Evolutionary conservation across 2,888 invertebrate species (phyloP).

Genomic region (Drosophila ochracea): DNA sequence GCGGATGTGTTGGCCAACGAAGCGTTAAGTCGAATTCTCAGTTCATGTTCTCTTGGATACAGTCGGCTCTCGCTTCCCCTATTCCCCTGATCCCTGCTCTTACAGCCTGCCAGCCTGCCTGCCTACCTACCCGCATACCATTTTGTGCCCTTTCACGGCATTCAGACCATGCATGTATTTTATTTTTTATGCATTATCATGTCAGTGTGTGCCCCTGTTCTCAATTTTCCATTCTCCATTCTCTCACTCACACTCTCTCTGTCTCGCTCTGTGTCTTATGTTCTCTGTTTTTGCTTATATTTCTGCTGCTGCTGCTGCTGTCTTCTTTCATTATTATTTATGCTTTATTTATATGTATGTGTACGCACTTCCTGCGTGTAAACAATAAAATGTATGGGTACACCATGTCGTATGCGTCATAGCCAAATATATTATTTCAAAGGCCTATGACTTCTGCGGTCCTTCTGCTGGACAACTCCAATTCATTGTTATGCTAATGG

Average conservation of each 20-base stretch:
- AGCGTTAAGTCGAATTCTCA: constrained; percentile 80
- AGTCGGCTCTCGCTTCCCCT: constrained; percentile 1
- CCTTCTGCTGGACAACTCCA: constrained; percentile 54
- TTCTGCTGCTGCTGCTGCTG: constrained; percentile 24
- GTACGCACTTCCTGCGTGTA: constrained; percentile 76
- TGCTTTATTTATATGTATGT: constrained; percentile 74
- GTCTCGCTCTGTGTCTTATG: background rate
- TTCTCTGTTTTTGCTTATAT: constrained; percentile 20
- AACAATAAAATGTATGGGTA: constrained; percentile 67
- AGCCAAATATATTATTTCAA: constrained; percentile 49
- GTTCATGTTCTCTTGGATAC: constrained; percentile 55
- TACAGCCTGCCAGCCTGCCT: background rate
- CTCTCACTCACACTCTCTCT: background rate
- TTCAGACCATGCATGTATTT: constrained; percentile 67
- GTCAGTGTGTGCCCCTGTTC: constrained; percentile 38
- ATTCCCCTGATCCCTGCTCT: background rate
- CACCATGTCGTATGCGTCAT: constrained; percentile 72
- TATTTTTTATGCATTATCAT: constrained; percentile 81
- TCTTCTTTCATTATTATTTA: constrained; percentile 79
- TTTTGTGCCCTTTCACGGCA: constrained; percentile 64
- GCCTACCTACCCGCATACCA: constrained; percentile 49
- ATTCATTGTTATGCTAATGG: constrained; percentile 79
- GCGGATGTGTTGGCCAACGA: constrained; percentile 80
- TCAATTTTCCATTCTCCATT: background rate
- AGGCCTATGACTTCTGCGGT: constrained; percentile 51